Base-by-base conservation (phyloP, 2,113 vertebrate species). In the Tyrannus savana region DNA sequence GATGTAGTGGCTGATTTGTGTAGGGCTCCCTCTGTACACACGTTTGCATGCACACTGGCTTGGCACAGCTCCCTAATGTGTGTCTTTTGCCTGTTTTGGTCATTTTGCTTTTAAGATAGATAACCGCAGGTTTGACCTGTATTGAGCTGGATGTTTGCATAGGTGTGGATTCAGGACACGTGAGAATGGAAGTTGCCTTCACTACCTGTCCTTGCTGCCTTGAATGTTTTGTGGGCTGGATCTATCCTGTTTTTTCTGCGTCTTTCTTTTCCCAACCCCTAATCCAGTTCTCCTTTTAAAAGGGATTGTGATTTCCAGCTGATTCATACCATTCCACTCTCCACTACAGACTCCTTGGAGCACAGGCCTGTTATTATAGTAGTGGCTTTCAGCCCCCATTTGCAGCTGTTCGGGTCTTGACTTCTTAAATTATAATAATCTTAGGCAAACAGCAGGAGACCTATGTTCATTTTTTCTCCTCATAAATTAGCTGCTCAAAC, bases 351-450 rank as follows among this genome's bases (percentile, higher is more conserved):
- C 41, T 90, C 50, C 83, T 83, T 18, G 9, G 83, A 91, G 71
- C 82, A 30, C 62, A 68, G 78, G 46, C 67, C 55, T 94, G 68
- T 87, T 93, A 69, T 79, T 84, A 72, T 16, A 25, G 21, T 19
- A 30, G 68, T 80, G 69, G 50, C 90, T 91, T 95, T 87, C 73
- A 90, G 82, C 82, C 66, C 71, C 74, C 73, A 75, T 90, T 67
- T 93, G 82, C 87, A 93, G 78, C 90, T 96, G 87, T 94, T 94
- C 1, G 1, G 56, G 76, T 89, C 86, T 91, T 91, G 86, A 75
- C 92, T 94, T 92, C 52, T 91, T 89, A 67, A 87, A 84, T 84
- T 87, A 78, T 90, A 81, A 81, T 90, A 62, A 83, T 97, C 95
- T 82, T 88, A 89, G 75, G 86, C 64, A 80, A 95, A 89, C 71